Percentiles rank a stretch among this genome's conserved stretches.
Evolutionary conservation across 2,113 vertebrate species (phyloP).

Genomic region (Sardina pilchardus): DNA sequence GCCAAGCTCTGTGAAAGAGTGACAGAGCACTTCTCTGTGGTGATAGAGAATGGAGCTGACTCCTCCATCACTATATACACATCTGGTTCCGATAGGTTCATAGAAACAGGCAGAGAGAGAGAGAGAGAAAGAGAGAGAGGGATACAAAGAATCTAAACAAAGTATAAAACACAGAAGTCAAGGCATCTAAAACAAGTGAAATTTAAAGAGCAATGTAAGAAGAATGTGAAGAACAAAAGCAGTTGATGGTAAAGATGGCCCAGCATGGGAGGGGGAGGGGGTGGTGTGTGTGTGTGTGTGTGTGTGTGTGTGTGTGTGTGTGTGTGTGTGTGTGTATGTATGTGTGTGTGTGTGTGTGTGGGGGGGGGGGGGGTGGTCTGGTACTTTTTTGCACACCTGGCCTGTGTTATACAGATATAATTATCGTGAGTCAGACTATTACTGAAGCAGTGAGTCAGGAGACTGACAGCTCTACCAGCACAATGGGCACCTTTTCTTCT

Average conservation of each 20-base stretch:
- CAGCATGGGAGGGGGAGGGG: no score
- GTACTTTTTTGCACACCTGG: background rate
- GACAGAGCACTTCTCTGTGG: background rate
- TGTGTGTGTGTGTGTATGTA: background rate
- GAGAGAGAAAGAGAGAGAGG: background rate
- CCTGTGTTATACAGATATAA: background rate
- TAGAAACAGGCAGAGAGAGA: background rate
- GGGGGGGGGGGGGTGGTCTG: background rate
- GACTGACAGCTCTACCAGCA: background rate
- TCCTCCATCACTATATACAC: background rate
- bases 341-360: background rate
- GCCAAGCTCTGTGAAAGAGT: slow-evolving; percentile 8
- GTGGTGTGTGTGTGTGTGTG: background rate
- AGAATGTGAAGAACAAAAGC: background rate
- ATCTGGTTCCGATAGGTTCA: background rate
- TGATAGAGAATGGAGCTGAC: background rate
- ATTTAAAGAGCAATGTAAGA: background rate
- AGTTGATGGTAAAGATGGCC: background rate
- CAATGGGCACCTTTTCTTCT: background rate
- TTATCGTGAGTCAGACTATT: background rate
- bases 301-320: background rate
- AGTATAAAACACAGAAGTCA: background rate
- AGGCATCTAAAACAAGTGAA: background rate
- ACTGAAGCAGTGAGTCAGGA: background rate
- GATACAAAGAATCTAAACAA: background rate